phyloP scores from a whole-genome alignment of 2,797 vertebrate genomes.

The Pseudochirops cupreus region DNA sequence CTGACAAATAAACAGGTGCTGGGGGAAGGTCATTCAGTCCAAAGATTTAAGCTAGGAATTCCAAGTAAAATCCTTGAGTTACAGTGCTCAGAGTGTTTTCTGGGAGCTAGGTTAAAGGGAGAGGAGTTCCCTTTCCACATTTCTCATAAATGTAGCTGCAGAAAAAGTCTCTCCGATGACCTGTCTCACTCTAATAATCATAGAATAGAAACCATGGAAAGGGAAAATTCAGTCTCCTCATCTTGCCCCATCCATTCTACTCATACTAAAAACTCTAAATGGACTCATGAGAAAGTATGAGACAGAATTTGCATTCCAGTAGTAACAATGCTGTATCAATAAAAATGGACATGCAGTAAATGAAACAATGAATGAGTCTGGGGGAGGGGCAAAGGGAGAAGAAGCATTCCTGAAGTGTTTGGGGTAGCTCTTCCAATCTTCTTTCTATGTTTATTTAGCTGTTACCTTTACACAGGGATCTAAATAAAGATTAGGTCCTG shows the following conservation, averaged over 20 bases:
- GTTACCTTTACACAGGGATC: constrained; percentile 14
- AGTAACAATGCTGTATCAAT: not conserved
- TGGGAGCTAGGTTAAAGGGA: not conserved
- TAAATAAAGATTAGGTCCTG: not conserved
- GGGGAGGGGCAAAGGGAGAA: too few relatives aligned
- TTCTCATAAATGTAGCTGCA: not conserved
- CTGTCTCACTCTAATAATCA: not conserved
- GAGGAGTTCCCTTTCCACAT: not conserved
- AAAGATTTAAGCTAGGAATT: not conserved
- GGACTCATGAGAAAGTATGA: constrained; percentile 2
- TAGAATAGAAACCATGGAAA: not conserved
- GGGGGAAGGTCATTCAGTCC: not conserved
- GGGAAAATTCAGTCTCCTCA: not conserved
- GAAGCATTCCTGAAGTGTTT: constrained; percentile 34
- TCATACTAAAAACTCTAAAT: constrained; percentile 15
- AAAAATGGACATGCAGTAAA: not conserved
- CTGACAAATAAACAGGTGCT: not conserved
- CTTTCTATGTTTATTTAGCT: constrained; percentile 37
- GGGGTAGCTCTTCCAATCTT: constrained; percentile 8
- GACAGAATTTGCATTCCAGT: not conserved
- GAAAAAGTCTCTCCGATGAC: not conserved
- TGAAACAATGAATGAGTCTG: not conserved
- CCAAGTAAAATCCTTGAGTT: not conserved
- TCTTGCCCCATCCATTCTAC: not conserved
- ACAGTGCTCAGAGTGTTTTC: constrained; percentile 7